Evolutionary conservation across 2,888 invertebrate species (phyloP).

Genomic region (Nemotelus pantherinus): DNA sequence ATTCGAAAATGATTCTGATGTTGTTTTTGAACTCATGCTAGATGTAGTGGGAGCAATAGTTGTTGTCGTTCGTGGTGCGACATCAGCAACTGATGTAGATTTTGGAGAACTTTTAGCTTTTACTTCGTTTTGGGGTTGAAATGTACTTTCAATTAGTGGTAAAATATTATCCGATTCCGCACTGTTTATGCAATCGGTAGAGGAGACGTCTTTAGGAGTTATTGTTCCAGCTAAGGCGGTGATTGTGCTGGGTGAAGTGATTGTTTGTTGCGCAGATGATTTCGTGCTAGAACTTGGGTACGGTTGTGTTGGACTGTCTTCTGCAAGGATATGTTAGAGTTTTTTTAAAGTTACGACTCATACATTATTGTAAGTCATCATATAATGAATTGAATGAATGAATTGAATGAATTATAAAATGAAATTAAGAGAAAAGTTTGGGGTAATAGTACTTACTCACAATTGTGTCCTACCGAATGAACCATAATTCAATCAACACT

Average conservation of each 20-base stretch:
- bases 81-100: not conserved
- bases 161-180: conserved; percentile 49
- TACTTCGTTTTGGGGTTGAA: not conserved
- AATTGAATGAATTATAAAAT: no score
- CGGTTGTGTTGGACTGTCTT: conserved; percentile 40
- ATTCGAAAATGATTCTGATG: conserved; percentile 24
- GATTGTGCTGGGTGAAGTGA: conserved; percentile 46
- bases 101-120: conserved; percentile 1
- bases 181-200: conserved; percentile 42
- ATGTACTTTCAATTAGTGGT: conserved; percentile 48
- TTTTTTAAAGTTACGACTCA: not conserved
- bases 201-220: conserved; percentile 42
- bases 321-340: conserved; percentile 22
- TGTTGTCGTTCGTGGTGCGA: not conserved
- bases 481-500: no score
- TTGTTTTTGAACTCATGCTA: not conserved
- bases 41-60: not conserved
- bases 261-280: conserved; percentile 39
- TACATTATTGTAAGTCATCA: no score
- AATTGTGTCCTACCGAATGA: no score
- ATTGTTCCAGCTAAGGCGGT: conserved; percentile 41
- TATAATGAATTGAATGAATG: no score
- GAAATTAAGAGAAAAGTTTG: no score
- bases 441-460: no score
- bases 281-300: conserved; percentile 40